phyloP scores from a whole-genome alignment of 2,113 vertebrate species.

The Ceyx melanurus region DNA sequence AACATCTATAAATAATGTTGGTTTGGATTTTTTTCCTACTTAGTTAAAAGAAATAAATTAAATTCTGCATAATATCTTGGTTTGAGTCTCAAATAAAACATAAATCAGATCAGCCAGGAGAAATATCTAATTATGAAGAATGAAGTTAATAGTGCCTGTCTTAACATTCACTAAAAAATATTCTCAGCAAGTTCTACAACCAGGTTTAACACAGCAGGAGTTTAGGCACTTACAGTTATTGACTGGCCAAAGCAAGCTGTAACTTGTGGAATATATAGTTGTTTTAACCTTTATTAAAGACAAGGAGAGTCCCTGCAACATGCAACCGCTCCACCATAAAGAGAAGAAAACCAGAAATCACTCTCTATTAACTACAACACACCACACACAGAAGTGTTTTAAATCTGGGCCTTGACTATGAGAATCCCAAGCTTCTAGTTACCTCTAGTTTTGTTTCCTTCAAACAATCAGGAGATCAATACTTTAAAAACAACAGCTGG shows the following conservation, averaged over 20 bases:
- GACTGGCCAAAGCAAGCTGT: not conserved
- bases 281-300: not conserved
- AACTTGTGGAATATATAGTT: fast-evolving
- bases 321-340: not conserved
- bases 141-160: not conserved
- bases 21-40: not conserved
- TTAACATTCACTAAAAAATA: not conserved
- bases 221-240: not conserved
- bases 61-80: not conserved
- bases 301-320: not conserved
- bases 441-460: not conserved
- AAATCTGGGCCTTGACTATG: not conserved
- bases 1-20: not conserved
- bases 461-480: not conserved
- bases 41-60: not conserved
- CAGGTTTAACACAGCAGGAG: not conserved
- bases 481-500: not conserved
- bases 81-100: not conserved
- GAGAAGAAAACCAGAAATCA: not conserved
- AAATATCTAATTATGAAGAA: not conserved
- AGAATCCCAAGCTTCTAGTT: not conserved
- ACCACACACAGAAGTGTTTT: not conserved
- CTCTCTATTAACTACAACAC: not conserved
- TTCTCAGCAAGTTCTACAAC: not conserved
- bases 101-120: not conserved